Base-by-base conservation (phyloP, 2,888 invertebrate genomes). In the Hirtodrosophila alboralis region DNA sequence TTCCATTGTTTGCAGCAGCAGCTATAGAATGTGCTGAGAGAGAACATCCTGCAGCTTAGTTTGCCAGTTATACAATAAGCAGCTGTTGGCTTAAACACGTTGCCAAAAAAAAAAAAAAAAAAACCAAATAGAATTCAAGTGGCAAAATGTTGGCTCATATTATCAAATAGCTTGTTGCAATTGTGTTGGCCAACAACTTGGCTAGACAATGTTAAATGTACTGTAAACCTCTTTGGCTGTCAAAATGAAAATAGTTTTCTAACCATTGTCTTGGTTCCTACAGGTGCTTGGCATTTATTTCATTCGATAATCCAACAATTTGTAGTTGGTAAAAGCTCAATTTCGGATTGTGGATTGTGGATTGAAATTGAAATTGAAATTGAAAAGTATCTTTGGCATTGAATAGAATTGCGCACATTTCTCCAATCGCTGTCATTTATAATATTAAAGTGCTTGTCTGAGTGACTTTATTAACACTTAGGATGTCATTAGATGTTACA, bases 171-270 rank as follows among this genome's bases (percentile, higher is more conserved):
- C 18, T 18, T 18, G 2, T 2, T 18, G 18, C 18, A 18, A n/a
- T n/a, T n/a, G n/a, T n/a, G 18, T 18, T 18, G 18, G 18, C 18
- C 18, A 18, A 5, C 21, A 18, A n/a, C 41, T 18, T 23, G 38
- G 30, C 68, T 16, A 47, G 51, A 59, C 51, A 9, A 21, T 51
- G 62, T 45, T 76, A 59, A 75, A 73, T 74, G 59, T 76, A 38
- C 59, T 60, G 63, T 58, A 66, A 76, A 61, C 48, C 36, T 21
- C 52, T 30, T 30, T 57, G 52, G 45, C 47, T 48, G 60, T 62
- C 62, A 58, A 70, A 56, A 63, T 48, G 23, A 27, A 44, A 69
- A 57, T 44, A 52, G 57, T 52, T 57, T 31, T 27, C n/a, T n/a
- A n/a, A n/a, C n/a, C n/a, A n/a, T n/a, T n/a, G n/a, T n/a, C n/a